A percentile compares a stretch with the other conserved stretches of the same genome.
Conservation (phyloP, 2,888 invertebrate genomes). For the Eudemis profundana region DNA sequence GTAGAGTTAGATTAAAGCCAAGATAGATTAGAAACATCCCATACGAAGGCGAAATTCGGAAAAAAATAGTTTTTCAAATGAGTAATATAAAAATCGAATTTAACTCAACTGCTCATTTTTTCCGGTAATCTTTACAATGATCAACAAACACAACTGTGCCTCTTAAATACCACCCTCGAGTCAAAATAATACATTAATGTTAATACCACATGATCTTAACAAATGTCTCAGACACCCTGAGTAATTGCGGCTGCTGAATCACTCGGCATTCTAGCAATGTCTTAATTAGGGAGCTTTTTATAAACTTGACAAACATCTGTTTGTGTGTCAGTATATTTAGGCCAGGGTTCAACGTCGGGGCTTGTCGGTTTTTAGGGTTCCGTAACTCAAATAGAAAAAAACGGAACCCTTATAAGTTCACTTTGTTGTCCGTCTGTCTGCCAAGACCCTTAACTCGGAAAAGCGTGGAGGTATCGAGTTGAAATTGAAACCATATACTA, state of each 20-base stretch:
- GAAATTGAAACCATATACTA: too few relatives aligned
- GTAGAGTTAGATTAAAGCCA: too few relatives aligned
- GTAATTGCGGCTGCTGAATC: slow-evolving; percentile 35
- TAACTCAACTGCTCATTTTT: background rate
- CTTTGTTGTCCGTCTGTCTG: too few relatives aligned
- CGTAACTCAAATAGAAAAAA: too few relatives aligned
- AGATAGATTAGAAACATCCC: too few relatives aligned
- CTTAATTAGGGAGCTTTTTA: slow-evolving; percentile 36
- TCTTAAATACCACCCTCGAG: background rate
- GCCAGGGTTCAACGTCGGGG: background rate
- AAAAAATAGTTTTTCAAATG: too few relatives aligned
- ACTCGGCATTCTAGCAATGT: slow-evolving; percentile 32
- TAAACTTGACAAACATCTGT: slow-evolving; percentile 1
- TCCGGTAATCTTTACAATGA: background rate
- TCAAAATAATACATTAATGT: slow-evolving; percentile 18
- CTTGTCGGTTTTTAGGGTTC: background rate
- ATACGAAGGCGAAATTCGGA: too few relatives aligned
- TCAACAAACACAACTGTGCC: background rate
- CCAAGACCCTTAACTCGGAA: too few relatives aligned
- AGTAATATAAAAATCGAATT: too few relatives aligned
- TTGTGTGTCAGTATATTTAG: background rate
- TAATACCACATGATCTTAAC: slow-evolving; percentile 39
- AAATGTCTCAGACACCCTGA: slow-evolving; percentile 26
- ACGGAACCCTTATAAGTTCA: too few relatives aligned
- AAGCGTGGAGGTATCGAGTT: too few relatives aligned